Conservation (phyloP, 2,797 vertebrate genomes). For the Fistularia tabacaria region DNA sequence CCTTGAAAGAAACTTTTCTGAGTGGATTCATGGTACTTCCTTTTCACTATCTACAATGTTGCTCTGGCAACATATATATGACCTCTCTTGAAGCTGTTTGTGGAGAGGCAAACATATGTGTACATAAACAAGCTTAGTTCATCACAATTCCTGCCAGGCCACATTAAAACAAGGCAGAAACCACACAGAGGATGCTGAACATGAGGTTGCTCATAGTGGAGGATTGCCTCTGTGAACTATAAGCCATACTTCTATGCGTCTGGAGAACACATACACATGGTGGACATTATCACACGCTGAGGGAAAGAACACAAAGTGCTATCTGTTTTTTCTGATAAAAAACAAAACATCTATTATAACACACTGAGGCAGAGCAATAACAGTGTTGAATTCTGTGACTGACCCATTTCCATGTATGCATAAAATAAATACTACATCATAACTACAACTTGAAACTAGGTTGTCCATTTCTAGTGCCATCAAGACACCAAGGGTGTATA, state of each 20-base stretch:
- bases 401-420: too few relatives aligned
- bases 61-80: conserved; percentile 42
- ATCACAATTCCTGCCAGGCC: conserved; percentile 39
- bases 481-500: conserved; percentile 15
- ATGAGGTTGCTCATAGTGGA: conserved; percentile 12
- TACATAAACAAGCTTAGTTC: conserved; percentile 39
- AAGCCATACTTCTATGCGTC: conserved; percentile 35
- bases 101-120: conserved; percentile 29
- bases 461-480: conserved; percentile 1
- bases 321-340: conserved; percentile 17
- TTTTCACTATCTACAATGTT: conserved; percentile 27
- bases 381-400: too few relatives aligned
- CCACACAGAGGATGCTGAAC: conserved; percentile 24
- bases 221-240: conserved; percentile 26
- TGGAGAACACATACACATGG: conserved; percentile 39
- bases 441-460: neutral
- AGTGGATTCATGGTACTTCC: conserved; percentile 38
- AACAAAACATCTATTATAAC: conserved; percentile 1
- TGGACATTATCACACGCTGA: conserved; percentile 10
- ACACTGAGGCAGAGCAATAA: neutral
- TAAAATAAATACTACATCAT: neutral
- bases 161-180: conserved; percentile 40
- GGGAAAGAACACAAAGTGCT: conserved; percentile 6
- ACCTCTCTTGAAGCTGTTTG: conserved; percentile 24
- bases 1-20: conserved; percentile 45